Evolutionary conservation across 2,888 invertebrate species (phyloP).

Genomic region (Pollenia labialis): DNA sequence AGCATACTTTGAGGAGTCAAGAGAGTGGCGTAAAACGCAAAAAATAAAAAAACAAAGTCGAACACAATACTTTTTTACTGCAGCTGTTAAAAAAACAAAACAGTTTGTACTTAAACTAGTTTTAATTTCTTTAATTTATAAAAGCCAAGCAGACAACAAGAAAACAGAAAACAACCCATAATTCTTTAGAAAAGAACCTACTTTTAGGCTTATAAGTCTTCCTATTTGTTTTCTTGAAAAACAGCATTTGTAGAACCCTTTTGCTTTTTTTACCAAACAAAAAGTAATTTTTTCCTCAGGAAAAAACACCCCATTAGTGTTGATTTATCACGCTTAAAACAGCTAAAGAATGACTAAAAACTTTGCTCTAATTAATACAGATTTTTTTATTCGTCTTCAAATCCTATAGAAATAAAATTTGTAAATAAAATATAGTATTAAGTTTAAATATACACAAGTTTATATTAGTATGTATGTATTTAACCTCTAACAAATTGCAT

Average conservation of each 20-base stretch:
- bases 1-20: slow-evolving; percentile 53
- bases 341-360: slow-evolving; percentile 27
- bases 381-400: slow-evolving; percentile 13
- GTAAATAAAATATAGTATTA: slow-evolving; percentile 37
- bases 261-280: slow-evolving; percentile 14
- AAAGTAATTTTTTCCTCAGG: not conserved
- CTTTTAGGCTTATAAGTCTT: slow-evolving; percentile 43
- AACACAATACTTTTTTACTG: slow-evolving; percentile 3
- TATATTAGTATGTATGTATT: slow-evolving; percentile 28
- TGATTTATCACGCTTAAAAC: slow-evolving; percentile 45
- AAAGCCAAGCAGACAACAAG: slow-evolving; percentile 5
- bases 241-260: not conserved
- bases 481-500: slow-evolving; percentile 49
- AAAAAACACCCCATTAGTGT: slow-evolving; percentile 41
- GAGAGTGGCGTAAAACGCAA: slow-evolving; percentile 3
- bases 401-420: slow-evolving; percentile 45
- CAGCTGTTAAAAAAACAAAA: slow-evolving; percentile 33
- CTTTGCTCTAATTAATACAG: slow-evolving; percentile 41
- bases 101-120: slow-evolving; percentile 45
- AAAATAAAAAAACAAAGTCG: slow-evolving; percentile 31
- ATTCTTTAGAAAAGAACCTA: slow-evolving; percentile 52
- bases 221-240: slow-evolving; percentile 29
- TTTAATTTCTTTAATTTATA: slow-evolving; percentile 45
- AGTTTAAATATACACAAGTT: slow-evolving; percentile 12
- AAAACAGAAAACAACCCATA: slow-evolving; percentile 10